Percentiles rank a stretch among this genome's conserved stretches.
phyloP scores from a whole-genome alignment of 1,140 invertebrate species.

The Cataglyphis hispanica region DNA sequence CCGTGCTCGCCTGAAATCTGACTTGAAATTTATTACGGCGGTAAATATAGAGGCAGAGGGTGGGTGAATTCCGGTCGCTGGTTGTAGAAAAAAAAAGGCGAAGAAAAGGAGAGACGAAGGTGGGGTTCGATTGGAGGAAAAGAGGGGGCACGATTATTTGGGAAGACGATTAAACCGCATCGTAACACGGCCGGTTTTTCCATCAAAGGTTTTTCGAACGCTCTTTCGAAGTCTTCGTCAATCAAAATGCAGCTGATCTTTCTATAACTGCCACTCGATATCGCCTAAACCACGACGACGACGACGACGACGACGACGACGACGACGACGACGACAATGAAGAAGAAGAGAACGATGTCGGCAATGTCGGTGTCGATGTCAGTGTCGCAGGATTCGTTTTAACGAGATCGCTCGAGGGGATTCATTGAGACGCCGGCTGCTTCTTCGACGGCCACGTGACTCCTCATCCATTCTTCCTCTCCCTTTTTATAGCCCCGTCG shows the following conservation, averaged over 20 bases:
- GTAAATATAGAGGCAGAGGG: conserved; percentile 72
- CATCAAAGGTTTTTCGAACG: conserved; percentile 50
- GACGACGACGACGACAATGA: conserved; percentile 22
- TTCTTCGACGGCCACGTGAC: conserved; percentile 72
- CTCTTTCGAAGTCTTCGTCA: conserved; percentile 25
- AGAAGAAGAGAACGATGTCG: conserved; percentile 15
- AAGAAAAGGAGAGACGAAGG: background rate
- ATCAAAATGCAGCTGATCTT: conserved; percentile 22
- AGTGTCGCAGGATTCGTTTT: conserved; percentile 68
- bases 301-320: conserved; percentile 25
- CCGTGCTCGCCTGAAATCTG: conserved; percentile 68
- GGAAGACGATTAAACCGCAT: conserved; percentile 35
- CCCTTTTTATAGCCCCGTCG: conserved; percentile 48
- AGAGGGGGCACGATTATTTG: background rate
- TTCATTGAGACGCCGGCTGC: conserved; percentile 75
- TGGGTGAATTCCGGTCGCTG: conserved; percentile 22
- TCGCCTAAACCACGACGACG: conserved; percentile 23
- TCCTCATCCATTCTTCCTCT: conserved; percentile 29
- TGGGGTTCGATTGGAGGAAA: background rate
- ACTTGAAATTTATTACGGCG: conserved; percentile 80
- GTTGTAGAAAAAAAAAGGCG: conserved; percentile 31
- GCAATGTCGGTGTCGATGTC: conserved; percentile 38
- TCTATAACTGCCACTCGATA: conserved; percentile 51
- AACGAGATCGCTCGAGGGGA: conserved; percentile 72
- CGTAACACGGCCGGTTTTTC: conserved; percentile 12